Base-by-base conservation (phyloP, 2,113 vertebrate genomes). In the Nansenia antarctica region DNA sequence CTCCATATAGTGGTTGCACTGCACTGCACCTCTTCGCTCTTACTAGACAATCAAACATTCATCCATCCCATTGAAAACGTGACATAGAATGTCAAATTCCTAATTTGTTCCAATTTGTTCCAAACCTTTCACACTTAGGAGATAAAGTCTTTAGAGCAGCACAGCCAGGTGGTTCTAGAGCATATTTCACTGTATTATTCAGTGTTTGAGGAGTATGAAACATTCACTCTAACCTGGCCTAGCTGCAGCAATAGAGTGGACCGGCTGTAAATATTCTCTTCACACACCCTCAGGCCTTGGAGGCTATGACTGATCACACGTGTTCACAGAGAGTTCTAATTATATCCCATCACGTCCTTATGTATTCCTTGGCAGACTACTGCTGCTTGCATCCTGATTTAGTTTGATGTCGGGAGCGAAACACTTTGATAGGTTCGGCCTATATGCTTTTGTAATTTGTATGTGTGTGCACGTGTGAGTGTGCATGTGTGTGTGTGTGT, bases 311-410 rank as follows among this genome's bases (percentile, higher is more conserved):
- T 69, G 69, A 70, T 70, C 29, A 61, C 32, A 63, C 58, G 60
- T 57, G 77, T 37, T 67, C 52, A 54, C 42, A 45, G 73, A 66
- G 67, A 73, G 72, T 69, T 84, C 58, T 85, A 82, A 82, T 85
- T 81, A 74, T 75, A 80, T 71, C 80, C 74, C 67, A 71, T 84
- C 68, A 76, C 67, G 62, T 76, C 70, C 62, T 54, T 55, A 76
- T 62, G 63, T 18, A 6, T 31, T 49, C 73, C 22, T 74, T 62
- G 59, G 62, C 39, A 65, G 65, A 59, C 58, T 54, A 45, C 73
- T 55, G 35, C 62, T 37, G 65, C 29, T 58, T 62, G 47, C 27
- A 58, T 3, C 11, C 42, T 22, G 34, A 69, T 73, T 68, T 18
- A 30, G 27, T 75, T 70, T 66, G 57, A 77, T 76, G 49, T 70